Base-by-base conservation (phyloP, 2,888 invertebrate species). In the Carabus problematicus region DNA sequence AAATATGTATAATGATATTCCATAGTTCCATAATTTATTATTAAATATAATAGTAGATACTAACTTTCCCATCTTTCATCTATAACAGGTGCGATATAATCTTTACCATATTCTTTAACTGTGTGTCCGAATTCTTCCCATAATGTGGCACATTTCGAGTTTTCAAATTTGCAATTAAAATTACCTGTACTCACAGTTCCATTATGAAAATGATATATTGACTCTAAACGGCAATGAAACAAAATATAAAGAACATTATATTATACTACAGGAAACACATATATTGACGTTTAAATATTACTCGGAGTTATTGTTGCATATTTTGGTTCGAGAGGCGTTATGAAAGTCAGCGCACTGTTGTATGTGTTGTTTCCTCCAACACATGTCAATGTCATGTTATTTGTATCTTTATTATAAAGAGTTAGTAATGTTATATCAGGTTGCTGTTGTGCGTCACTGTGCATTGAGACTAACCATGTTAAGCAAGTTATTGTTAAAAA, bases 1-100 rank as follows among this genome's bases (percentile, higher is more conserved):
- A 29, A 29, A 29, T 29, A 6, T 29, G 29, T 29, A 29, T 29
- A 29, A 29, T 29, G 6, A 29, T 29, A 29, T n/a, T n/a, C n/a
- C n/a, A 29, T 29, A 29, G n/a, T n/a, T n/a, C n/a, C 29, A 3
- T 29, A 29, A 29, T 29, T 6, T 29, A n/a, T n/a, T n/a, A n/a
- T n/a, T n/a, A n/a, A n/a, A 29, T 29, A 29, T 3, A 29, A 6
- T 18, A 47, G 7, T 40, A 12, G 8, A 14, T 42, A 42, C 42
- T 64, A 43, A 64, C 64, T 16, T 64, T 64, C 64, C 9, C 55
- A 64, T 56, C 64, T 42, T 12, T 64, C 64, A 29, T 55, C n/a
- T 12, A 29, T 45, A 39, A 64, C 43, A 1, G 19, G 45, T 29
- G 29, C n/a, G 14, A 64, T 52, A 2, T 16, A 11, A 52, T 52